Conservation (phyloP, 2,797 vertebrate genomes). For the Thunnus albacares region DNA sequence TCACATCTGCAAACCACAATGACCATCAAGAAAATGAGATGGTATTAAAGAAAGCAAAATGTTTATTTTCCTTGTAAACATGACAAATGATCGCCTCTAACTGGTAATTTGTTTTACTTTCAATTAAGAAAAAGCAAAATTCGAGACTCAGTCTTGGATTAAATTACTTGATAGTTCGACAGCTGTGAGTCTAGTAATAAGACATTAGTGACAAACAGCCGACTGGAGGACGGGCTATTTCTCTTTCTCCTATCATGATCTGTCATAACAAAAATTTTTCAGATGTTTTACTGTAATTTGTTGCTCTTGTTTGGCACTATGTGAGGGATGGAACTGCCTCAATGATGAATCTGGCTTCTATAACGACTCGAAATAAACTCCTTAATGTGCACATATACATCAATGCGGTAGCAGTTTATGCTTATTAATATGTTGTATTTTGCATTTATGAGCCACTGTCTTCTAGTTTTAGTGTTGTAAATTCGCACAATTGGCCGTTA, state of each 20-base stretch:
- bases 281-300: constrained; percentile 48
- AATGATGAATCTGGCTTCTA: constrained; percentile 14
- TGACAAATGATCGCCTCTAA: constrained; percentile 27
- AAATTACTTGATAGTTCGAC: constrained; percentile 57
- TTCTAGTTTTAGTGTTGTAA: constrained; percentile 21
- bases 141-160: constrained; percentile 37
- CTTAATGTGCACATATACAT: constrained; percentile 9
- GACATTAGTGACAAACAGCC: constrained; percentile 54
- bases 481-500: constrained; percentile 11
- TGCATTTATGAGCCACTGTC: constrained; percentile 12
- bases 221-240: constrained; percentile 41
- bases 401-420: background rate
- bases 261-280: constrained; percentile 26
- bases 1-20: constrained; percentile 37
- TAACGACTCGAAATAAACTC: constrained; percentile 16
- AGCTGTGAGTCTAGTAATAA: constrained; percentile 51
- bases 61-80: constrained; percentile 42
- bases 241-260: constrained; percentile 39
- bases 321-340: background rate
- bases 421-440: background rate
- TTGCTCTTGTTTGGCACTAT: constrained; percentile 31
- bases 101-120: constrained; percentile 48
- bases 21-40: constrained; percentile 34
- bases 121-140: constrained; percentile 43
- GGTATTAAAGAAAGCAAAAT: constrained; percentile 37